Conservation (phyloP, 2,888 invertebrate species). For the Ophion ellenae region DNA sequence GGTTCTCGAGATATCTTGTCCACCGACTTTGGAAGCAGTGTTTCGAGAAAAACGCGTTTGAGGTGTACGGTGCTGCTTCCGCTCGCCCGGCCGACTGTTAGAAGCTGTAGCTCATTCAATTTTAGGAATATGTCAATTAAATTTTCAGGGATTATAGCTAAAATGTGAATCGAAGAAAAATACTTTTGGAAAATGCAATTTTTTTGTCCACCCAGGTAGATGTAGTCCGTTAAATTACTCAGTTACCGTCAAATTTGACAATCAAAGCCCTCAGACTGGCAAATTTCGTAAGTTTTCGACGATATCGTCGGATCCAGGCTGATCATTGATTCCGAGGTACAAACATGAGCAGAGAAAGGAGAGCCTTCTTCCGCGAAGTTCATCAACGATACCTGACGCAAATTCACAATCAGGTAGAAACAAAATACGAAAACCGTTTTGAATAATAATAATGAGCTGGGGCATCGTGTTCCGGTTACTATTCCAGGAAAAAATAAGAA, state of each 20-base stretch:
- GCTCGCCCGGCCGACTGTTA: no score
- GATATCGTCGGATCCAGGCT: neutral
- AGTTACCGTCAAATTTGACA: neutral
- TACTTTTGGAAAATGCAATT: no score
- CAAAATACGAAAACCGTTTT: constrained; percentile 27
- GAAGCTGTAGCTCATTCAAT: no score
- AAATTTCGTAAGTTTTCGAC: neutral
- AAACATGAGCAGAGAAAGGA: neutral
- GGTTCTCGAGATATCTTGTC: no score
- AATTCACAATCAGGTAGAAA: constrained; percentile 20
- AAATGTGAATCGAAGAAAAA: no score
- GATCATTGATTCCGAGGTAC: neutral
- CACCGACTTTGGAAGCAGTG: no score
- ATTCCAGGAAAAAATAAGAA: constrained; percentile 54
- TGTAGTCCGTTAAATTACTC: neutral
- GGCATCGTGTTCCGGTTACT: constrained; percentile 8
- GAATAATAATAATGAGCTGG: constrained; percentile 27
- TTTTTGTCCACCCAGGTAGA: no score
- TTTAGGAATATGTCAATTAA: no score
- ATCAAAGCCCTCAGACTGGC: neutral
- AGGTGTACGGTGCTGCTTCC: no score
- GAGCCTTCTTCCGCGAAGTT: neutral
- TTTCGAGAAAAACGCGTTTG: no score
- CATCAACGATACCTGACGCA: neutral
- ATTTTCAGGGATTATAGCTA: no score